Conservation (phyloP, 2,113 vertebrate species). For the Turnix velox region DNA sequence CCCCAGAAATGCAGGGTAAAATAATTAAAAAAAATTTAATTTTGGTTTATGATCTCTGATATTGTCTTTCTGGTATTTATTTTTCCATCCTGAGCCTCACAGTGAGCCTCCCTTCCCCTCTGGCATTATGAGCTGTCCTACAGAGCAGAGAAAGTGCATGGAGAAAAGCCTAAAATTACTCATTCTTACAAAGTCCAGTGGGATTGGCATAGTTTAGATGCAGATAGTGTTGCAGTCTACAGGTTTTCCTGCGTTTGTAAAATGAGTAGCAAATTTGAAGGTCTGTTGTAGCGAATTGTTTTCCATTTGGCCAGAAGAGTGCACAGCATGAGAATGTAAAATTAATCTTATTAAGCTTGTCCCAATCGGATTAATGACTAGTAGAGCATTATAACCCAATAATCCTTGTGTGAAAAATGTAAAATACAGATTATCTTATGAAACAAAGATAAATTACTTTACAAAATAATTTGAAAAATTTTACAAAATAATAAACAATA, state of each 20-base stretch:
- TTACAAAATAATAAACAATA: background rate
- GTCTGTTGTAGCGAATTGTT: background rate
- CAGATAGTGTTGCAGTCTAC: background rate
- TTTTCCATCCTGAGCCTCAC: background rate
- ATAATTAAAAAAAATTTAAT: background rate
- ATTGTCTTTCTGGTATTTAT: slow-evolving; percentile 38
- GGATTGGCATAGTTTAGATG: background rate
- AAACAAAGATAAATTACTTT: background rate
- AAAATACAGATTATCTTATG: background rate
- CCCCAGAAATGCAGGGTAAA: background rate
- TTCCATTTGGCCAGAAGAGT: background rate
- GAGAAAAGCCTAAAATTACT: background rate
- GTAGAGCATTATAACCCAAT: background rate
- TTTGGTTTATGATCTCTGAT: slow-evolving; percentile 28
- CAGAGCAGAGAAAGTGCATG: background rate
- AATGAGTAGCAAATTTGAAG: background rate
- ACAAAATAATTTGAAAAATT: background rate
- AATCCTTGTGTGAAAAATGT: background rate
- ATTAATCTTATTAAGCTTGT: background rate
- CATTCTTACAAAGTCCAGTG: background rate
- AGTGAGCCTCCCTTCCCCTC: background rate
- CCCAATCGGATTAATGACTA: background rate
- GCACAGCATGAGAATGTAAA: background rate
- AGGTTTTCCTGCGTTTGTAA: background rate
- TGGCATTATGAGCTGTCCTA: background rate